phyloP scores from a whole-genome alignment of 2,797 vertebrate genomes.

The Argentina silus region DNA sequence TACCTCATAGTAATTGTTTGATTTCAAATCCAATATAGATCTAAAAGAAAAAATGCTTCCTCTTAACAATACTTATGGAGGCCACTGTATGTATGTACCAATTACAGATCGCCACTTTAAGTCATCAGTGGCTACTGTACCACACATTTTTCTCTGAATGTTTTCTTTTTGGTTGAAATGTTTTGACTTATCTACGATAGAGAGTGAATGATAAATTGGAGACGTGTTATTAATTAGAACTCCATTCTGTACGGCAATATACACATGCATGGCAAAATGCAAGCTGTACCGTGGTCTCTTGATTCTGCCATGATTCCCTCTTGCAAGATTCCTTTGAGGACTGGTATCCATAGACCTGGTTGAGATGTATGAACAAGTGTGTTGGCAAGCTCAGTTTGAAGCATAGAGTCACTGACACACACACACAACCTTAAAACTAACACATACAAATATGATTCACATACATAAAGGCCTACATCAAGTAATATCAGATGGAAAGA shows the following conservation, averaged over 20 bases:
- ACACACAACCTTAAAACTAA: background rate
- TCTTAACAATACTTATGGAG: background rate
- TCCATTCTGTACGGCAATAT: background rate
- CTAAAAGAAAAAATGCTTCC: too few relatives aligned
- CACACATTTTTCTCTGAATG: too few relatives aligned
- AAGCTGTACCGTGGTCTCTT: constrained; percentile 46
- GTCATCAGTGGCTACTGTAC: background rate
- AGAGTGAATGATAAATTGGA: background rate
- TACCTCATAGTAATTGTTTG: too few relatives aligned
- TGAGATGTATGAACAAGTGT: background rate
- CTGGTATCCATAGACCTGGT: constrained; percentile 12
- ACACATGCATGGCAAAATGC: background rate
- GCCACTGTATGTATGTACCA: background rate
- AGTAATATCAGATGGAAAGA: background rate
- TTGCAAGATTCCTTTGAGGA: constrained; percentile 20
- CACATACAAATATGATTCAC: background rate
- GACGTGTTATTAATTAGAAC: constrained; percentile 1
- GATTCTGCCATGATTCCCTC: constrained; percentile 44
- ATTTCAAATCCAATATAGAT: too few relatives aligned
- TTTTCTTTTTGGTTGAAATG: background rate
- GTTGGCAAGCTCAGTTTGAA: background rate
- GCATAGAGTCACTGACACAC: background rate
- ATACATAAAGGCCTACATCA: background rate
- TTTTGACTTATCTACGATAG: background rate
- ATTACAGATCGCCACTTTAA: background rate